Evolutionary conservation across 2,888 invertebrate genomes (phyloP).

Genomic region (Sylvicola fuscatus): DNA sequence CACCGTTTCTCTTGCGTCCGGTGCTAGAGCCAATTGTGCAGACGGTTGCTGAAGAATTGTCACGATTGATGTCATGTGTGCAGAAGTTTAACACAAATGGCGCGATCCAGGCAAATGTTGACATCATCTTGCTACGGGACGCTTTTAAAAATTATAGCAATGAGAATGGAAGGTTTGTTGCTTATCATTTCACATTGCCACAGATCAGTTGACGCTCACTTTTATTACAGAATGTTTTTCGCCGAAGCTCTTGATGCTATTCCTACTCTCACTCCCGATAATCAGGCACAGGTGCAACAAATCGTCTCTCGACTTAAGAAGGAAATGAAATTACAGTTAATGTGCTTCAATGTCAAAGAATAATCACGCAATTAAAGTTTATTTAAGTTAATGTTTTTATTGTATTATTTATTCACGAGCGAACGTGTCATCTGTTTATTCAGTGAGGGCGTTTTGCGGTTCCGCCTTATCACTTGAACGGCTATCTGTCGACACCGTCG

Average conservation of each 20-base stretch:
- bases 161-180: conserved; percentile 24
- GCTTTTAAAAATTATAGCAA: conserved; percentile 42
- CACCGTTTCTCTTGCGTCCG: conserved; percentile 53
- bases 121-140: conserved; percentile 45
- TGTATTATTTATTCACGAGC: no score
- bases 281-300: conserved; percentile 38
- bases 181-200: no score
- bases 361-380: no score
- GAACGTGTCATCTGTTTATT: no score
- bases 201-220: no score
- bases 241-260: conserved; percentile 63
- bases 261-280: conserved; percentile 40
- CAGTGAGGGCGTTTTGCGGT: no score
- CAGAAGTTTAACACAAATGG: conserved; percentile 45
- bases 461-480: no score
- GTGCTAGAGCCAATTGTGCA: conserved; percentile 62
- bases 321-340: conserved; percentile 45
- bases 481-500: no score
- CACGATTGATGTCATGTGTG: conserved; percentile 66
- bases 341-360: conserved; percentile 31
- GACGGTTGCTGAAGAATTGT: conserved; percentile 81
- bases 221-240: conserved; percentile 42
- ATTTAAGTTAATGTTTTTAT: no score
- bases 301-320: conserved; percentile 39
- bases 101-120: conserved; percentile 60